Evolutionary conservation across 2,797 vertebrate species (phyloP).

Genomic region (Hydrophis major): DNA sequence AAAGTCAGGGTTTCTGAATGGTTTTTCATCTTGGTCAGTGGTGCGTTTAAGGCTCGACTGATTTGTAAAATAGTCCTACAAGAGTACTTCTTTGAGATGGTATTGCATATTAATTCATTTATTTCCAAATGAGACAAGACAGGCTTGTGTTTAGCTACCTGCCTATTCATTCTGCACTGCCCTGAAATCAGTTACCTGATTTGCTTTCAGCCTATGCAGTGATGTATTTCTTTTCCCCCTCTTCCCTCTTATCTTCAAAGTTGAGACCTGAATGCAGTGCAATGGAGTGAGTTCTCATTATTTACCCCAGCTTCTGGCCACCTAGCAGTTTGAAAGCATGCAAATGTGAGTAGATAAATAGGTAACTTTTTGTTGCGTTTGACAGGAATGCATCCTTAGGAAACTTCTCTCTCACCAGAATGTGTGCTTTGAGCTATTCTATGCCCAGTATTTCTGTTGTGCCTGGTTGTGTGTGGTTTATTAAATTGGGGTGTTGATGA

Average conservation of each 20-base stretch:
- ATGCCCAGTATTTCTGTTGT: too few species aligned
- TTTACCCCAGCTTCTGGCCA: neutral
- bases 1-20: neutral
- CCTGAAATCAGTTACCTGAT: neutral
- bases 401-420: neutral
- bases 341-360: neutral
- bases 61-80: neutral
- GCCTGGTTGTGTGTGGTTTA: too few species aligned
- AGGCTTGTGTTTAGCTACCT: neutral
- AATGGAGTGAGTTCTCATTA: neutral
- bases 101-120: neutral
- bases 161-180: neutral
- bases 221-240: neutral
- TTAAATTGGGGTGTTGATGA: too few species aligned
- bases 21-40: neutral
- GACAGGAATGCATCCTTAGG: neutral
- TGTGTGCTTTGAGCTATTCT: neutral
- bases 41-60: neutral
- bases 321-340: neutral
- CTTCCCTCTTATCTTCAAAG: neutral
- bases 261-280: neutral
- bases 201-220: neutral
- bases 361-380: neutral
- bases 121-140: neutral
- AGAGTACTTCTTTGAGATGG: neutral